Conservation (phyloP, 1,140 invertebrate genomes). For the Rhynchophorus ferrugineus region DNA sequence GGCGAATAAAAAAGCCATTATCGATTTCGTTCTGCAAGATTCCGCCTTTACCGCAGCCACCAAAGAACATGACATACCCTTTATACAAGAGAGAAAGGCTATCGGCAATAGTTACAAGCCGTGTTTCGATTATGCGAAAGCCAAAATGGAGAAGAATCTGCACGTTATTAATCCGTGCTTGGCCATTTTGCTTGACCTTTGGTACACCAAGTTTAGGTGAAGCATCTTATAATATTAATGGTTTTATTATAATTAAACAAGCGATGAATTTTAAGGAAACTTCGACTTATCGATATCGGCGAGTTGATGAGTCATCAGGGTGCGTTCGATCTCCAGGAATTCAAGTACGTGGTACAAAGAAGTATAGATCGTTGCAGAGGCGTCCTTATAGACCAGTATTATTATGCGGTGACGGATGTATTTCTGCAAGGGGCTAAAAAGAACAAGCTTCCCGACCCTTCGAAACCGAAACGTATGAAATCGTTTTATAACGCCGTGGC, state of each 20-base stretch:
- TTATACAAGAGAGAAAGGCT: constrained; percentile 53
- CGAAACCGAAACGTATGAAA: constrained; percentile 56
- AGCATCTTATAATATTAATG: constrained; percentile 31
- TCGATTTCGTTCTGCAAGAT: constrained; percentile 82
- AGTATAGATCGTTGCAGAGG: constrained; percentile 51
- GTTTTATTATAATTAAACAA: not conserved
- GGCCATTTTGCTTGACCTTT: constrained; percentile 70
- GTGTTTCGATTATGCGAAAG: constrained; percentile 44
- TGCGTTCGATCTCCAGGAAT: constrained; percentile 55
- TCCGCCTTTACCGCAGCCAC: constrained; percentile 45
- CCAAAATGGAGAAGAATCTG: constrained; percentile 53
- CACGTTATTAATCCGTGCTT: constrained; percentile 78
- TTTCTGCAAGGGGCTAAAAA: constrained; percentile 63
- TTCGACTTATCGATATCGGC: constrained; percentile 43
- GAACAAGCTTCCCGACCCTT: constrained; percentile 62
- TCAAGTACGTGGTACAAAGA: constrained; percentile 47
- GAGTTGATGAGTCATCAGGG: constrained; percentile 46
- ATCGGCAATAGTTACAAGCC: constrained; percentile 57
- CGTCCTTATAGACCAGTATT: constrained; percentile 53
- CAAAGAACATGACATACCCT: constrained; percentile 42
- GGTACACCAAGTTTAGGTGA: constrained; percentile 73
- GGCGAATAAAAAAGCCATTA: constrained; percentile 79
- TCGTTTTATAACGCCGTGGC: constrained; percentile 79
- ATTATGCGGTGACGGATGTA: constrained; percentile 54
- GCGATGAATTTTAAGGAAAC: constrained; percentile 30